phyloP scores from a whole-genome alignment of 2,113 vertebrate species.

The Ursus arctos region DNA sequence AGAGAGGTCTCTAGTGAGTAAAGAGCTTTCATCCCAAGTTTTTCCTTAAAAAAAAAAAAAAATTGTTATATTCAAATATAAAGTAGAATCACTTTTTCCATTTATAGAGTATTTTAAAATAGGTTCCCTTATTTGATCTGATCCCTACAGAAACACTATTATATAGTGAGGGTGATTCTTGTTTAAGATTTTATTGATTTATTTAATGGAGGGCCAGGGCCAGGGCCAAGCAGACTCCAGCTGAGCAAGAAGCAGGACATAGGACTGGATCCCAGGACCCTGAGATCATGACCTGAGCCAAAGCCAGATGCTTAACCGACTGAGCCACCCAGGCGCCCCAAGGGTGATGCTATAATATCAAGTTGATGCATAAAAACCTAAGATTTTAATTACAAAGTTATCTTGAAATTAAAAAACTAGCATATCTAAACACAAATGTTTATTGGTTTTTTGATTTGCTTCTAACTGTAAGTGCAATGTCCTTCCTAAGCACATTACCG shows the following conservation, averaged over 20 bases:
- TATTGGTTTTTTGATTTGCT: not conserved
- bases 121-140: not conserved
- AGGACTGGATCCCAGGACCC: not conserved
- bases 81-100: not conserved
- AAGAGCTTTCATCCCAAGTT: not conserved
- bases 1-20: not conserved
- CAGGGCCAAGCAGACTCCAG: not conserved
- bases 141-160: not conserved
- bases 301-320: not conserved
- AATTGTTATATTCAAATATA: not conserved
- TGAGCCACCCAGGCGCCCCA: not conserved
- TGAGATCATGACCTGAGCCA: not conserved
- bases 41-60: not conserved
- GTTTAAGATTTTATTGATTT: not conserved
- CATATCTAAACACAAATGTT: not conserved
- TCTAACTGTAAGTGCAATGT: not conserved
- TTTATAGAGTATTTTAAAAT: conserved; percentile 28
- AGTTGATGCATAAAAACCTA: not conserved
- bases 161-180: not conserved
- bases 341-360: not conserved
- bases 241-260: not conserved
- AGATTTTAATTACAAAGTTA: not conserved
- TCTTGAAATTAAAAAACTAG: not conserved
- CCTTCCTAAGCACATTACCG: not conserved
- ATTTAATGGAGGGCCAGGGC: not conserved